Evolutionary conservation across 1,140 invertebrate species (phyloP).

Genomic region (Probaryconus sp.): DNA sequence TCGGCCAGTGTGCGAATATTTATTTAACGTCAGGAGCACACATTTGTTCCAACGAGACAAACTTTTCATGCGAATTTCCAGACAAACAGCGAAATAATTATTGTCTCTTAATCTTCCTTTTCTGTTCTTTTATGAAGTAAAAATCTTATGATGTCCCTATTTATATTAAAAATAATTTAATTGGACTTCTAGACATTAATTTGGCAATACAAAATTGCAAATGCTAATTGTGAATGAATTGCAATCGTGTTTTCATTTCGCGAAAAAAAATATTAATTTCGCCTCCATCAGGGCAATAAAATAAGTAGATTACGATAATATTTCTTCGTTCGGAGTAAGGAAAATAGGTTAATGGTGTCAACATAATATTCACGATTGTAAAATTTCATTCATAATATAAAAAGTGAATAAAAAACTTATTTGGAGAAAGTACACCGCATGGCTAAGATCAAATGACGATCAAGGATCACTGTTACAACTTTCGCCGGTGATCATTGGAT

Average conservation of each 20-base stretch:
- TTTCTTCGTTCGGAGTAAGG: too few species aligned
- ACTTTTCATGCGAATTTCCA: slow-evolving; percentile 19
- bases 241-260: too few species aligned
- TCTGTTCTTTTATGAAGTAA: too few species aligned
- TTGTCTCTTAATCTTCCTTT: neutral
- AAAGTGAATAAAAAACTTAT: neutral
- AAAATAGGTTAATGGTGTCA: too few species aligned
- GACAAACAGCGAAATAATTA: slow-evolving; percentile 19
- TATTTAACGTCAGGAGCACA: slow-evolving; percentile 54
- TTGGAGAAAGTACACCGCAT: slow-evolving; percentile 49
- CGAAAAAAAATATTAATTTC: too few species aligned
- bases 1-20: slow-evolving; percentile 48
- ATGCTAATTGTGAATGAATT: too few species aligned
- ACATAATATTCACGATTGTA: too few species aligned
- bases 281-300: too few species aligned
- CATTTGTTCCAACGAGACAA: slow-evolving; percentile 42
- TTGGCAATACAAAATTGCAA: too few species aligned
- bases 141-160: slow-evolving; percentile 23
- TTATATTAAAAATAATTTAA: neutral
- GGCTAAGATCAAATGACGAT: slow-evolving; percentile 46
- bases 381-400: slow-evolving; percentile 3
- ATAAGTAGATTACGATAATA: too few species aligned
- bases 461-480: slow-evolving; percentile 51
- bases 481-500: slow-evolving; percentile 47
- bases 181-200: too few species aligned